Conservation (phyloP, 1,140 invertebrate species). For the Bombus confusus region DNA sequence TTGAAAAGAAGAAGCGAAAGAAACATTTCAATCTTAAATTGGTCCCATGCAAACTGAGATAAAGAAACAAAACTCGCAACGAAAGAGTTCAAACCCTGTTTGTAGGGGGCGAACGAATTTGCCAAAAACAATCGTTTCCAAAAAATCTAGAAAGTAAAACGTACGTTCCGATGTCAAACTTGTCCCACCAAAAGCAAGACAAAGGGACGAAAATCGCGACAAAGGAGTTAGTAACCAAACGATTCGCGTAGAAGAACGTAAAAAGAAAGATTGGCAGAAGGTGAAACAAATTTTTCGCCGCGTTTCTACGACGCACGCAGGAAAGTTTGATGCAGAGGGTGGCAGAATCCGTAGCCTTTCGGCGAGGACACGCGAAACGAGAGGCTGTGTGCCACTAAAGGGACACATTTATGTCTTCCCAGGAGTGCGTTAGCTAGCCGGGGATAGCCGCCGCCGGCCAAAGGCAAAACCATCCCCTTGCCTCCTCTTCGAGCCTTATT, state of each 20-base stretch:
- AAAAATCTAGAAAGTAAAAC: no score
- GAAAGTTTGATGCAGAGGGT: neutral
- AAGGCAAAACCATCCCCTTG: constrained; percentile 6
- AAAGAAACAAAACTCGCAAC: no score
- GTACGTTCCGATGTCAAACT: no score
- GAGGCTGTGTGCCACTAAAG: constrained; percentile 71
- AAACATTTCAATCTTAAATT: no score
- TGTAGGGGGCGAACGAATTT: no score
- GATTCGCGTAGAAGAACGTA: neutral
- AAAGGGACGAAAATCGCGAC: no score
- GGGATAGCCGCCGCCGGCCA: constrained; percentile 43
- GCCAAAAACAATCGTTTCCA: no score
- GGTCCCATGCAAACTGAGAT: no score
- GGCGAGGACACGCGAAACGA: constrained; percentile 67
- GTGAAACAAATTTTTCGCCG: neutral
- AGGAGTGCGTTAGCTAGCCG: constrained; percentile 71
- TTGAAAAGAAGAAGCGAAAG: no score
- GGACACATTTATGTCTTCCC: constrained; percentile 78
- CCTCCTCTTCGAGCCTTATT: constrained; percentile 37
- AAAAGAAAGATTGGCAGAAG: neutral
- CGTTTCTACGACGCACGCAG: no score
- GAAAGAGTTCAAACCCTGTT: no score
- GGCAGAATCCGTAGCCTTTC: constrained; percentile 57
- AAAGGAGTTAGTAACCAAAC: neutral
- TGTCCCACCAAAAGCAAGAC: no score